Conservation (phyloP, 64 coral and sea anemone genomes). For the Astreopora myriophthalma region DNA sequence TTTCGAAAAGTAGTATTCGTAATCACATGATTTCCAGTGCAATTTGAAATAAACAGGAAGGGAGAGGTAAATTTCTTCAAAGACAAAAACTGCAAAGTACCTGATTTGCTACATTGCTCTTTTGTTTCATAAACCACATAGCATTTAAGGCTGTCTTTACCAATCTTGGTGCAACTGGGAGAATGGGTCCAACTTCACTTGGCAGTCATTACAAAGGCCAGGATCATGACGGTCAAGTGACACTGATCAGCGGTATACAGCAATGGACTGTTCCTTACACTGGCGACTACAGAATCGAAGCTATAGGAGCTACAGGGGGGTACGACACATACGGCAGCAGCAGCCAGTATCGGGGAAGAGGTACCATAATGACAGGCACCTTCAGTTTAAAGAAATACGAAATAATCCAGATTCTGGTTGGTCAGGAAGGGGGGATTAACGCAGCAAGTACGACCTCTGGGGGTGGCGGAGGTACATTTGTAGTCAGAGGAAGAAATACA, state of each 20-base stretch:
- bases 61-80: no score
- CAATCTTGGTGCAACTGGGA: constrained; percentile 25
- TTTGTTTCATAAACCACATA: no score
- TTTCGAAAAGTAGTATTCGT: no score
- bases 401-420: not conserved
- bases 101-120: not conserved
- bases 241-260: constrained; percentile 35
- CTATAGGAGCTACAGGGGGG: constrained; percentile 50
- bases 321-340: not conserved
- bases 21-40: no score
- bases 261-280: constrained; percentile 38
- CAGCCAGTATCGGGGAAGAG: constrained; percentile 6
- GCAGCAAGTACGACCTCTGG: not conserved
- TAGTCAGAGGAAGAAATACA: constrained; percentile 2
- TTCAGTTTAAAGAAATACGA: not conserved
- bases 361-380: not conserved
- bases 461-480: constrained; percentile 68
- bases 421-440: not conserved
- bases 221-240: constrained; percentile 30
- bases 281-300: constrained; percentile 59
- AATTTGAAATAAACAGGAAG: no score
- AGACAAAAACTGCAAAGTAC: no score
- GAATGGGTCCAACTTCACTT: constrained; percentile 21
- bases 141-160: not conserved
- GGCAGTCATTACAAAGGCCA: constrained; percentile 22